Evolutionary conservation across 2,113 vertebrate species (phyloP).

Genomic region (Clarias gariepinus): DNA sequence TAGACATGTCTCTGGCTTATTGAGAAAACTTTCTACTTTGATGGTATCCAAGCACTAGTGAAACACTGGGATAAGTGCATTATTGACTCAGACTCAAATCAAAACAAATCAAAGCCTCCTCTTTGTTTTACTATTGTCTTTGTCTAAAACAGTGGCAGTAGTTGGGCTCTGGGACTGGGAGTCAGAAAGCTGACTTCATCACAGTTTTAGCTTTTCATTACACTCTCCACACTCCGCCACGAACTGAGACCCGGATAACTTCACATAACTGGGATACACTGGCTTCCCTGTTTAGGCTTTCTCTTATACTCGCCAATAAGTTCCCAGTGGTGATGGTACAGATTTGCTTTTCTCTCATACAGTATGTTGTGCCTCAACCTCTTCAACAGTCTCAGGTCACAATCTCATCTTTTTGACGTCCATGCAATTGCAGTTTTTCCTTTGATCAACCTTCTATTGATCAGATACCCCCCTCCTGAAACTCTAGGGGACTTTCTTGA

Average conservation of each 20-base stretch:
- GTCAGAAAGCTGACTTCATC: not conserved
- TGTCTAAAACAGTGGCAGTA: not conserved
- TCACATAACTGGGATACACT: not conserved
- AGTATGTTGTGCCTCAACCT: not conserved
- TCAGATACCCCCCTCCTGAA: too few relatives aligned
- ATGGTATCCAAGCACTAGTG: too few relatives aligned
- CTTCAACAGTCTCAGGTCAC: not conserved
- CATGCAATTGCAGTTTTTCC: not conserved
- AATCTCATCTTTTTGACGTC: not conserved
- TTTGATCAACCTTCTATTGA: too few relatives aligned
- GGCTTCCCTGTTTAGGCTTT: not conserved
- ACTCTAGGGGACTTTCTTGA: not conserved
- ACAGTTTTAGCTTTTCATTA: not conserved
- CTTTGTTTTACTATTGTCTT: not conserved
- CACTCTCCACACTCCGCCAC: not conserved
- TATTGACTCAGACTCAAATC: not conserved
- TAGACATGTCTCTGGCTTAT: too few relatives aligned
- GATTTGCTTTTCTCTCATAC: not conserved
- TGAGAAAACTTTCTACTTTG: too few relatives aligned
- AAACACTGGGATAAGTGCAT: too few relatives aligned
- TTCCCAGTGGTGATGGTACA: not conserved
- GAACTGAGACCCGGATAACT: not conserved
- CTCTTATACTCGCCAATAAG: not conserved
- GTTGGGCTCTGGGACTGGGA: not conserved
- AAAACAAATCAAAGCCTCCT: not conserved